phyloP scores from a whole-genome alignment of 2,888 invertebrate species.

The Ptychoptera contaminata region DNA sequence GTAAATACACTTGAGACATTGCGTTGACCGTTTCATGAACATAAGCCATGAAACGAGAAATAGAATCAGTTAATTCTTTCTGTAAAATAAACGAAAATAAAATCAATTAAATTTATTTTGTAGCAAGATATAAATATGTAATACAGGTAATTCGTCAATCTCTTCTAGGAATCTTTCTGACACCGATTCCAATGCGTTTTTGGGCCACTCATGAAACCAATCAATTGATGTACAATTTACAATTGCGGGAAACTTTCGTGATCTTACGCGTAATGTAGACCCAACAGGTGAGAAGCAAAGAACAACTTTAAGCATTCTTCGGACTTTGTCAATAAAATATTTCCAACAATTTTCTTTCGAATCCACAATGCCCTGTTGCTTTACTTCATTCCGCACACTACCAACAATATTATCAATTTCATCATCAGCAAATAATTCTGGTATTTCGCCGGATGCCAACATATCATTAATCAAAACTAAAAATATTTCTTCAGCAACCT shows the following conservation, averaged over 20 bases:
- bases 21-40: slow-evolving; percentile 79
- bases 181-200: slow-evolving; percentile 78
- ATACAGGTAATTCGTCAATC: slow-evolving; percentile 52
- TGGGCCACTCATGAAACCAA: slow-evolving; percentile 97
- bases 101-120: neutral
- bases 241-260: slow-evolving; percentile 85
- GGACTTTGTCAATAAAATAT: slow-evolving; percentile 82
- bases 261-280: slow-evolving; percentile 66
- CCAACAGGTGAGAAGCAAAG: slow-evolving; percentile 94
- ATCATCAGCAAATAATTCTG: slow-evolving; percentile 79
- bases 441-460: slow-evolving; percentile 85
- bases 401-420: slow-evolving; percentile 76
- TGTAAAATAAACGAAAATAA: slow-evolving; percentile 18
- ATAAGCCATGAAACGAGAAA: slow-evolving; percentile 78
- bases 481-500: slow-evolving; percentile 73
- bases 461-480: slow-evolving; percentile 86
- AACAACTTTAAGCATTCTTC: slow-evolving; percentile 52
- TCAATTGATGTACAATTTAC: slow-evolving; percentile 87
- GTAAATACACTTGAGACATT: slow-evolving; percentile 62
- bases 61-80: slow-evolving; percentile 40
- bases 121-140: neutral
- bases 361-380: slow-evolving; percentile 66
- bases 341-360: slow-evolving; percentile 89
- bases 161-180: slow-evolving; percentile 67
- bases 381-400: slow-evolving; percentile 60